These are phyloP conservation scores for Muscina levida DNA, from an alignment of 2,888 invertebrate species.

Conservation along the genomic window DNA sequence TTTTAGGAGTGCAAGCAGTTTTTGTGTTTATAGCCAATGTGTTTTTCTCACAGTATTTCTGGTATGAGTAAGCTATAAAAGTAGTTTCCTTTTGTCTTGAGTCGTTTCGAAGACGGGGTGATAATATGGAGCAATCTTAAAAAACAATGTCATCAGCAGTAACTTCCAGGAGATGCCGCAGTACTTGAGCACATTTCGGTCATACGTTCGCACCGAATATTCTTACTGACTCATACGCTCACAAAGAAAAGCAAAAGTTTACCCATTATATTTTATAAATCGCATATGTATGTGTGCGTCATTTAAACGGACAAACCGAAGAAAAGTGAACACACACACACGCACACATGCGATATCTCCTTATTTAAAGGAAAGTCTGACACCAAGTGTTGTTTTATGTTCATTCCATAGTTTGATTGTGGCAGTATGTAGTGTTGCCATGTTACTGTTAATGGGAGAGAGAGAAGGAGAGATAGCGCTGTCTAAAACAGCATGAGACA, in stretches of 20 bases:
- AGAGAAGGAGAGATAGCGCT: too few relatives aligned
- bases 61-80: slow-evolving; percentile 1
- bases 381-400: slow-evolving; percentile 3
- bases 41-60: background rate
- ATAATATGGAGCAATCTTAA: slow-evolving; percentile 1
- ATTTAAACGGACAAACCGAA: too few relatives aligned
- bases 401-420: background rate
- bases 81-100: slow-evolving; percentile 20
- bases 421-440: background rate
- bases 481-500: too few relatives aligned
- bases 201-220: too few relatives aligned
- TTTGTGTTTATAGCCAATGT: background rate
- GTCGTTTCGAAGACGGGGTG: background rate
- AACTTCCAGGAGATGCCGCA: background rate
- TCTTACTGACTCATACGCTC: too few relatives aligned
- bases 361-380: background rate
- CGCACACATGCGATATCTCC: too few relatives aligned
- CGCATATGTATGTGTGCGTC: background rate
- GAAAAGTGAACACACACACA: background rate
- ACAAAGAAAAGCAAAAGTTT: background rate
- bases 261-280: slow-evolving; percentile 8
- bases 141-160: slow-evolving; percentile 4
- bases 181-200: background rate
- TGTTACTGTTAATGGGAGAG: background rate
- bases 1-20: background rate